Percentiles rank a stretch among this genome's conserved stretches.
phyloP scores from a whole-genome alignment of 2,113 vertebrate species.

The Cottus gobio region DNA sequence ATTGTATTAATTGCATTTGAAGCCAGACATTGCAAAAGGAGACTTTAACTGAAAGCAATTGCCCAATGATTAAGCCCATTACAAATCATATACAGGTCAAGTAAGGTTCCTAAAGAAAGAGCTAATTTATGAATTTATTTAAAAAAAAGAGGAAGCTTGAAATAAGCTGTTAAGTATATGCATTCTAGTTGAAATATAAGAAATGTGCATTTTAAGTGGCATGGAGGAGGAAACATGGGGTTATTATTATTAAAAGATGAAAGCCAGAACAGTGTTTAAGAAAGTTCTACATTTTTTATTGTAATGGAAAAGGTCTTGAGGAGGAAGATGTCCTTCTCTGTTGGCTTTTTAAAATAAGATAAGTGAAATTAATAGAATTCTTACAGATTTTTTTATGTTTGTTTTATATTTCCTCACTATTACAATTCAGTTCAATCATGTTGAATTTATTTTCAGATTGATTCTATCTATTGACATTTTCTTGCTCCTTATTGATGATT shows the following conservation, averaged over 20 bases:
- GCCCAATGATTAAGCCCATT: slow-evolving; percentile 7
- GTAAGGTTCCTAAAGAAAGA: slow-evolving; percentile 5
- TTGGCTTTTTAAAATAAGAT: slow-evolving; percentile 66
- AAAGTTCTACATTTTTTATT: slow-evolving; percentile 37
- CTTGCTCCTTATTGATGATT: slow-evolving; percentile 68
- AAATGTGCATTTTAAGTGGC: slow-evolving; percentile 45
- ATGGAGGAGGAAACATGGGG: slow-evolving; percentile 26
- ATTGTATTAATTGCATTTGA: slow-evolving; percentile 26
- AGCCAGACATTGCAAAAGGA: slow-evolving; percentile 44
- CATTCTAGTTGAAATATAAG: slow-evolving; percentile 56
- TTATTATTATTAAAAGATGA: slow-evolving; percentile 42
- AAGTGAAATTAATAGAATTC: slow-evolving; percentile 42
- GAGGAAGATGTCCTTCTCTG: slow-evolving; percentile 39
- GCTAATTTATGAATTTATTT: slow-evolving; percentile 25
- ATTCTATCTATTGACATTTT: slow-evolving; percentile 72
- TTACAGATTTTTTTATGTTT: slow-evolving; percentile 60
- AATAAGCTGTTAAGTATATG: slow-evolving; percentile 58
- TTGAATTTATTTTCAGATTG: slow-evolving; percentile 71
- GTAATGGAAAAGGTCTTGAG: slow-evolving; percentile 30
- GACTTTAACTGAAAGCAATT: slow-evolving; percentile 29
- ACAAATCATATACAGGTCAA: slow-evolving; percentile 27
- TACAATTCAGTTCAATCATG: slow-evolving; percentile 65
- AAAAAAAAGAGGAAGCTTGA: slow-evolving; percentile 27
- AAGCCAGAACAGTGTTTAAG: slow-evolving; percentile 65
- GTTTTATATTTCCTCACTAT: slow-evolving; percentile 72